A percentile compares a stretch with the other conserved stretches of the same genome.
These are phyloP conservation scores for Drosophila tropicalis DNA, from an alignment of 1,140 invertebrate genomes.

Conservation along the genomic window DNA sequence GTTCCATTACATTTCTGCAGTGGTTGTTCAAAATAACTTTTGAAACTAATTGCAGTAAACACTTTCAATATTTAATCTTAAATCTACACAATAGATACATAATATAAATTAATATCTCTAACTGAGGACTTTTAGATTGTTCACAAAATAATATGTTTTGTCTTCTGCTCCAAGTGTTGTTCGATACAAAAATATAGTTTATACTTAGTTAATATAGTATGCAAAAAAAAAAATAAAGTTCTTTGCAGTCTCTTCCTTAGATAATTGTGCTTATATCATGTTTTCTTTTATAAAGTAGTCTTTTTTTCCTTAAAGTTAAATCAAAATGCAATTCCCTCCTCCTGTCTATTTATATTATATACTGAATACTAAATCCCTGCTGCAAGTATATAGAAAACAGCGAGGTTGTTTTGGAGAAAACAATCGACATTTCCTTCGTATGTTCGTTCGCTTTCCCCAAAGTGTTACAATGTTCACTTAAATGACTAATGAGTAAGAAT, in stretches of 20 bases:
- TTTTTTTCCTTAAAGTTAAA: slow-evolving; percentile 46
- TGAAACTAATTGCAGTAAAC: not conserved
- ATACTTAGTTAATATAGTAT: slow-evolving; percentile 18
- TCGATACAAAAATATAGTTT: slow-evolving; percentile 34
- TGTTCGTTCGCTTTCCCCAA: slow-evolving; percentile 45
- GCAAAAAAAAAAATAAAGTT: slow-evolving; percentile 17
- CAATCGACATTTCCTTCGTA: not conserved
- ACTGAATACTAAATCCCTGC: slow-evolving; percentile 77
- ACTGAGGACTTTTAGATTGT: slow-evolving; percentile 32
- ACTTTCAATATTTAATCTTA: slow-evolving; percentile 1
- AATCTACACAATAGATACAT: slow-evolving; percentile 27
- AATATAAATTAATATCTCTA: slow-evolving; percentile 34
- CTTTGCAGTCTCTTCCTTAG: slow-evolving; percentile 66
- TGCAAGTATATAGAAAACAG: slow-evolving; percentile 64
- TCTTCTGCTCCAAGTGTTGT: slow-evolving; percentile 5
- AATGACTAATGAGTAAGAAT: slow-evolving; percentile 67
- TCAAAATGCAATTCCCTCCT: slow-evolving; percentile 27
- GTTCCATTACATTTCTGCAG: not conserved
- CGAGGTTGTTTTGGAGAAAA: slow-evolving; percentile 39
- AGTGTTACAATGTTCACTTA: slow-evolving; percentile 64
- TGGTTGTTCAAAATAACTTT: not conserved
- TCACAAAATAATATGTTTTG: slow-evolving; percentile 41
- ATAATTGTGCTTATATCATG: slow-evolving; percentile 43
- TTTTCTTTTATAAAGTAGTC: slow-evolving; percentile 76
- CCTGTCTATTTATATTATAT: slow-evolving; percentile 48